phyloP scores from a whole-genome alignment of 1,140 invertebrate species.

The Ips typographus region DNA sequence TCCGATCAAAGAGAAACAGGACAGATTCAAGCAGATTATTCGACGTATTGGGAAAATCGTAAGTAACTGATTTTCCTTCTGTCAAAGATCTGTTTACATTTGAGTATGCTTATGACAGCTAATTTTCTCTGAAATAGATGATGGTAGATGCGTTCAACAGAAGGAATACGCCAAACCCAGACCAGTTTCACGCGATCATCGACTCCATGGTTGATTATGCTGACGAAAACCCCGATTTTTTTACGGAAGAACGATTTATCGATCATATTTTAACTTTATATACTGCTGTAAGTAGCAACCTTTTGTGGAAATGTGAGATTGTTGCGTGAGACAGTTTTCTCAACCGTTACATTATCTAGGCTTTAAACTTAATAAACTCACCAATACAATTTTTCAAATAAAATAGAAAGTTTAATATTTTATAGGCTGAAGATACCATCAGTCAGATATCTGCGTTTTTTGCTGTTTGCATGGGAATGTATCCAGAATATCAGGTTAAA shows the following conservation, averaged over 20 bases:
- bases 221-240: conserved; percentile 23
- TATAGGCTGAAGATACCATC: conserved; percentile 39
- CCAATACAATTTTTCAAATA: no score
- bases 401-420: neutral
- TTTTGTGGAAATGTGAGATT: no score
- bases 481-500: conserved; percentile 40
- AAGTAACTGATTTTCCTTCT: neutral
- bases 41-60: conserved; percentile 17
- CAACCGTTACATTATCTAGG: no score
- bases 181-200: conserved; percentile 25
- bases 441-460: conserved; percentile 27
- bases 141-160: conserved; percentile 16
- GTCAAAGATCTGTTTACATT: no score
- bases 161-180: conserved; percentile 12
- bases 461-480: conserved; percentile 37
- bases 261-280: conserved; percentile 37
- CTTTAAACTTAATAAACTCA: no score
- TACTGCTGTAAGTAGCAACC: conserved; percentile 30
- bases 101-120: neutral
- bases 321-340: no score
- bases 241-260: conserved; percentile 28
- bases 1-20: conserved; percentile 21
- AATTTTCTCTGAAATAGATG: conserved; percentile 4
- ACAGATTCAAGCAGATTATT: conserved; percentile 6
- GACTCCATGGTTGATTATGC: conserved; percentile 25